These are phyloP conservation scores for rabbit (Oryctolagus cuniculus) DNA, from an alignment of 2,113 vertebrate species.

Conservation along the genomic window mOryCun1.1 NC_091441.1:107223001-107223500, in stretches of 20 bases:
- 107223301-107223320: neutral
- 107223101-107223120: neutral
- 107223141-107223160: neutral
- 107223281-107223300: neutral
- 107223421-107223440: neutral
- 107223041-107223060: neutral
- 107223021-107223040: neutral
- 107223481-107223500: neutral
- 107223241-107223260: neutral
- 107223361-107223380: neutral
- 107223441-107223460: neutral
- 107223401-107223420: neutral
- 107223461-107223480: neutral
- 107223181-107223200: neutral
- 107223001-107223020: neutral
- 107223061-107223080: neutral
- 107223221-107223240: neutral
- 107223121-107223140: conserved; percentile 9
- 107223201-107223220: rapidly evolving
- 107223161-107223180: neutral
- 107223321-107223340: neutral
- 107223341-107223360: neutral
- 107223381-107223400: neutral
- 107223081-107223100: neutral
- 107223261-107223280: neutral